Conservation (phyloP, 2,888 invertebrate species). For the Philopedon plagiatum region DNA sequence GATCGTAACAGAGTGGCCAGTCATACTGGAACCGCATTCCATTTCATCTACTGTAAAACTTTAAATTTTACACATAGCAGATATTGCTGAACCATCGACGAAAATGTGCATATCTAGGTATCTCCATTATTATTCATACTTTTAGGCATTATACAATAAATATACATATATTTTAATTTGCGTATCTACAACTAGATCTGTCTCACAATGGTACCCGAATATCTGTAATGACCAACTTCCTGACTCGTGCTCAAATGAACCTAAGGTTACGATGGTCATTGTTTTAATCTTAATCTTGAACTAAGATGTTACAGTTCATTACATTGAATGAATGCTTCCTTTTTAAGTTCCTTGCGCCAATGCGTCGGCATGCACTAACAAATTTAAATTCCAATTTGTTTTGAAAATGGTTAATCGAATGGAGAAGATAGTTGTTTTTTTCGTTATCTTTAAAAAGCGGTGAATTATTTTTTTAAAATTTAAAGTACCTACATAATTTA, state of each 20-base stretch:
- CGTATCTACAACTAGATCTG: background rate
- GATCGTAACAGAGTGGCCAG: too few species aligned
- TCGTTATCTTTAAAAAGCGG: too few species aligned
- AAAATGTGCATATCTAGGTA: too few species aligned
- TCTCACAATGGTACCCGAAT: slow-evolving; percentile 3
- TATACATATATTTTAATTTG: background rate
- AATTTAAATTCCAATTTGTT: slow-evolving; percentile 6
- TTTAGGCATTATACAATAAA: too few species aligned
- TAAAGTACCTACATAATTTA: too few species aligned
- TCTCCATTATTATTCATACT: too few species aligned
- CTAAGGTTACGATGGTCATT: slow-evolving; percentile 23
- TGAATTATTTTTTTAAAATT: too few species aligned
- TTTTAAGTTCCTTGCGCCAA: slow-evolving; percentile 18
- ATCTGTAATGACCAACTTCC: slow-evolving; percentile 11
- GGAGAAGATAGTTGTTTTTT: too few species aligned
- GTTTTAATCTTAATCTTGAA: slow-evolving; percentile 21
- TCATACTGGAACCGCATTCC: too few species aligned
- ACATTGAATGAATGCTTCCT: slow-evolving; percentile 32
- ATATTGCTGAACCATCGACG: too few species aligned
- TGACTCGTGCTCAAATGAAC: slow-evolving; percentile 22
- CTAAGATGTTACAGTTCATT: slow-evolving; percentile 25
- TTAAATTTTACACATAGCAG: too few species aligned
- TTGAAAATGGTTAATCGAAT: background rate
- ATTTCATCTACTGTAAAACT: too few species aligned
- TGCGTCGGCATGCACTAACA: slow-evolving; percentile 11